phyloP scores from a whole-genome alignment of 1,140 invertebrate genomes.

The Onthophagus taurus region DNA sequence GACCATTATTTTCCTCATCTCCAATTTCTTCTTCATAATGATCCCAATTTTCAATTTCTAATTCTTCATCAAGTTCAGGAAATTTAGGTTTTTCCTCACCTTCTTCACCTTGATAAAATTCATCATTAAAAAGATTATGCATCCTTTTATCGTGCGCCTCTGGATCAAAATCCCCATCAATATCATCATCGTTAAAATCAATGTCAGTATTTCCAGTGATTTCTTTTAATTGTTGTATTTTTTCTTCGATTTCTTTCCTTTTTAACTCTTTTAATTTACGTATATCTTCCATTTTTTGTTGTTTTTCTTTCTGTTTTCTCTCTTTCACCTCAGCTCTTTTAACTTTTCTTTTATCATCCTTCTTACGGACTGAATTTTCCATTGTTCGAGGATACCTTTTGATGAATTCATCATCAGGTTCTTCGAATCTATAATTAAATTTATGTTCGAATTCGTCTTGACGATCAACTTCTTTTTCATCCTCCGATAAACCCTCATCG shows the following conservation, averaged over 20 bases:
- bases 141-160: slow-evolving; percentile 80
- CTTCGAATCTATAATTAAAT: slow-evolving; percentile 94
- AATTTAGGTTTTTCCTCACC: slow-evolving; percentile 72
- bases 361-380: slow-evolving; percentile 69
- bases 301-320: slow-evolving; percentile 74
- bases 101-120: slow-evolving; percentile 69
- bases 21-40: slow-evolving; percentile 40
- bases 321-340: slow-evolving; percentile 67
- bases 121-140: slow-evolving; percentile 75
- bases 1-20: slow-evolving; percentile 33
- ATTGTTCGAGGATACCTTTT: slow-evolving; percentile 86
- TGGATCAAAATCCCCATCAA: slow-evolving; percentile 89
- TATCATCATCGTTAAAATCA: slow-evolving; percentile 55
- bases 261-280: slow-evolving; percentile 80
- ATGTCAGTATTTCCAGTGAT: slow-evolving; percentile 73
- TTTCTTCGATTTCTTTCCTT: slow-evolving; percentile 82
- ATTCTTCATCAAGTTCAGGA: slow-evolving; percentile 67
- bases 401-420: slow-evolving; percentile 89
- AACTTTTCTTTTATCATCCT: slow-evolving; percentile 66
- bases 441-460: slow-evolving; percentile 91
- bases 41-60: slow-evolving; percentile 69
- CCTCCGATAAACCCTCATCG: slow-evolving; percentile 65
- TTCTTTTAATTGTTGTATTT: slow-evolving; percentile 77
- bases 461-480: slow-evolving; percentile 68
- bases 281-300: slow-evolving; percentile 75